Evolutionary conservation across 2,113 vertebrate species (phyloP), one percentile per base, ranked within the genome.

Genomic region (Hippolais icterina): DNA sequence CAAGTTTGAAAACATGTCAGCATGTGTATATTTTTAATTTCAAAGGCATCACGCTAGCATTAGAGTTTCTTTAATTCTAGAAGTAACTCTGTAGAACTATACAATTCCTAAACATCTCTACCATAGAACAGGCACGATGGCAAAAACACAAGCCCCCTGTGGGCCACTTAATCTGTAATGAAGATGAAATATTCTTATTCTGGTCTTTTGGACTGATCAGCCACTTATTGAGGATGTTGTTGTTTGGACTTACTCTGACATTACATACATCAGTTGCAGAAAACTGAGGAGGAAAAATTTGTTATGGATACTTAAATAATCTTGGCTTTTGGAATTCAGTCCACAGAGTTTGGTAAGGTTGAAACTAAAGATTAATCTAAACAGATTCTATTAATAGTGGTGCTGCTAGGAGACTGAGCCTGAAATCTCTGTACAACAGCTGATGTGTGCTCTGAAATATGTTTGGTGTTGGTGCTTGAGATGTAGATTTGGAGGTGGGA

Each of bases 321-420:
- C 47, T 33, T 80, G 74, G 46, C 61, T 82, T 87, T 95, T 92
- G 70, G 92, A 95, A 82, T 89, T 93, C 83, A 91, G 80, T 87
- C 90, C 52, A 5, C 92, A 68, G 83, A 93, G 93, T 95, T 95
- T 22, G 7, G 66, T 83, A 78, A 65, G 94, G 91, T 94, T 96
- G 87, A 96, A 97, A 94, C 76, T 87, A 93, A 96, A 94, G 96
- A 96, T 94, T 96, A 89, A 97, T 97, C 69, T 96, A 94, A 96
- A 97, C 72, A 71, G 72, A 88, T 95, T 94, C 95, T 97, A 96
- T 97, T 97, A 96, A 98, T 97, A 97, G 96, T 75, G 78, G 27
- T 89, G 96, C 97, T 97, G 96, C 97, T 96, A 96, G 94, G 97
- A 96, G 90, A 97, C 92, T 93, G 81, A 94, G 91, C 72, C 87